Evolutionary conservation across 2,888 invertebrate genomes (phyloP).

Genomic region (Xestia rhomboidea): DNA sequence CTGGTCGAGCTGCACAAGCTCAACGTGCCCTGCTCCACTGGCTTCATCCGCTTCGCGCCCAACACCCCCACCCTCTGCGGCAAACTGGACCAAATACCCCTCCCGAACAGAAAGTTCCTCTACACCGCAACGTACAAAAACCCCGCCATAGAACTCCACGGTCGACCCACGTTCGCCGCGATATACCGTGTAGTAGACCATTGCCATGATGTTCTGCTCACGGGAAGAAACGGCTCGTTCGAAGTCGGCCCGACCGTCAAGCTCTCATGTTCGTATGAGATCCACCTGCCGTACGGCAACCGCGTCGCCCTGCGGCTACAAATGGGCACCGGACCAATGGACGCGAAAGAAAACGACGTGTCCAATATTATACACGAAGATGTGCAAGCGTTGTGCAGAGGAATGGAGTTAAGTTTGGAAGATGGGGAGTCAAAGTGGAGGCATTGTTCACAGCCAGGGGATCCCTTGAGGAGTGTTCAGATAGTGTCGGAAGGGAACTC

Average conservation of each 20-base stretch:
- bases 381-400: slow-evolving; percentile 86
- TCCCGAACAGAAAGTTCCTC: slow-evolving; percentile 89
- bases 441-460: slow-evolving; percentile 91
- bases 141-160: slow-evolving; percentile 90
- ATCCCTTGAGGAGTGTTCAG: slow-evolving; percentile 90
- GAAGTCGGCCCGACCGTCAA: slow-evolving; percentile 91
- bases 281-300: slow-evolving; percentile 93
- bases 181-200: slow-evolving; percentile 93
- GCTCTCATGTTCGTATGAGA: slow-evolving; percentile 92
- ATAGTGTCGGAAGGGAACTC: slow-evolving; percentile 91
- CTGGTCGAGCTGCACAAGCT: slow-evolving; percentile 92
- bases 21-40: slow-evolving; percentile 92
- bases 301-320: slow-evolving; percentile 91
- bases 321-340: slow-evolving; percentile 88
- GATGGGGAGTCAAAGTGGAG: slow-evolving; percentile 91
- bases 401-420: slow-evolving; percentile 90
- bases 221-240: slow-evolving; percentile 92
- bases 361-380: slow-evolving; percentile 84
- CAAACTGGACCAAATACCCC: slow-evolving; percentile 92
- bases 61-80: slow-evolving; percentile 91
- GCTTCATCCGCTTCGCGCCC: slow-evolving; percentile 91
- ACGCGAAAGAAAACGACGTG: slow-evolving; percentile 78
- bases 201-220: slow-evolving; percentile 93
- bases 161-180: slow-evolving; percentile 92
- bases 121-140: slow-evolving; percentile 89